Conservation (phyloP, 2,888 invertebrate species). For the Lepeophtheirus nordmannii region DNA sequence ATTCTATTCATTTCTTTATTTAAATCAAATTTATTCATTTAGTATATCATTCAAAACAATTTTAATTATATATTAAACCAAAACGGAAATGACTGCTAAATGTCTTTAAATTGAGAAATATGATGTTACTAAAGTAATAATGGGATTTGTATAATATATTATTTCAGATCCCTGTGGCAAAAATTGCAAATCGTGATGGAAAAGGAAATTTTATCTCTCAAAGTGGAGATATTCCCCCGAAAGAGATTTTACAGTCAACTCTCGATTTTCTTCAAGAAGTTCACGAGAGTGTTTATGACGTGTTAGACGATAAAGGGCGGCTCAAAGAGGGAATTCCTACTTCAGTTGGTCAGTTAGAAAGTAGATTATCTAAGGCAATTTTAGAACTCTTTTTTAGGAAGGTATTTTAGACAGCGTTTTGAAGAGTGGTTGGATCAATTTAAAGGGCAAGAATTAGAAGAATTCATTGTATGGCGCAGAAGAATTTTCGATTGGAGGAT, state of each 20-base stretch:
- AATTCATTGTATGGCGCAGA: not conserved
- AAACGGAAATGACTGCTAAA: no score
- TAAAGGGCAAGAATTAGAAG: not conserved
- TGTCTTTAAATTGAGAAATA: no score
- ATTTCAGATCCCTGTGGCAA: not conserved
- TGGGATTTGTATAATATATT: not conserved
- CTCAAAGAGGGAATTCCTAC: not conserved
- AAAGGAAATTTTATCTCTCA: conserved; percentile 10
- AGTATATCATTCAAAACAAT: not conserved
- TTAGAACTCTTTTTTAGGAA: not conserved
- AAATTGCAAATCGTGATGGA: conserved; percentile 9
- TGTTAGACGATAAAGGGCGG: not conserved
- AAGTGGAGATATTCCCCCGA: not conserved
- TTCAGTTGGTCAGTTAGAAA: no score
- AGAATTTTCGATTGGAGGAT: conserved; percentile 7
- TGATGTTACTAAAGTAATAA: no score
- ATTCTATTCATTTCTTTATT: no score
- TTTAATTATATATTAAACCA: not conserved
- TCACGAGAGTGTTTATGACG: conserved; percentile 3
- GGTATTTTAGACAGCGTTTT: not conserved
- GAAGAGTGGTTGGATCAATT: conserved; percentile 1
- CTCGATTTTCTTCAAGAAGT: not conserved
- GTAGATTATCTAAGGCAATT: no score
- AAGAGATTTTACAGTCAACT: conserved; percentile 6
- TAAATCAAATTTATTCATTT: no score